Evolutionary conservation across 2,888 invertebrate species (phyloP), one percentile per base, ranked within the genome.

Genomic region (Drosophila anceps): DNA sequence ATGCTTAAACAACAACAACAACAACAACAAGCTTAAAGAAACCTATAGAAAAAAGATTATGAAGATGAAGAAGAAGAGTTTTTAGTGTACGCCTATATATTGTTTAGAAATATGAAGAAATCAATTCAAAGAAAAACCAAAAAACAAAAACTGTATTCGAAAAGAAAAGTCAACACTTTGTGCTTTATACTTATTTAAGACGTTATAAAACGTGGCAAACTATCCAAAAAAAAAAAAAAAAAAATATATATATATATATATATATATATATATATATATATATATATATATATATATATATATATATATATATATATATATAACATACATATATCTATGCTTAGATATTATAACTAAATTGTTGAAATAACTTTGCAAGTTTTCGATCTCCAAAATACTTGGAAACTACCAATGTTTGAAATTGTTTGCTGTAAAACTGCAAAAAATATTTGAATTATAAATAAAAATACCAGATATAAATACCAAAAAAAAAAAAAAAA

Each of bases 1-100:
- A 97, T 94, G 97, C 97, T 94, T 98, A 95, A 74, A 55, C 64
- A 41, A 37, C 53, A 53, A 27, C 54, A 53, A 37, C 37, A 58
- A 44, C 58, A 68, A 27, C 61, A 64, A 73, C 39, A 60, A 67
- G 27, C 59, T 44, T 27, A 59, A 50, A 44, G 58, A 53, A 61
- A 41, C 50, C 41, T 69, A 41, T 31, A 18, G 41, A 24, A 31
- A 18, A 1, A 44, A 20, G 65, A 67, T 12, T 2, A 43, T 60
- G 1, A 35, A 41, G 18, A 33, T n/a, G 4, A 10, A 48, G 37
- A 60, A 44, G 33, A 63, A 33, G 37, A 55, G 18, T 70, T 62
- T 62, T 65, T 50, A 62, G 62, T 62, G 75, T 74, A 58, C 31
- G 33, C 50, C 50, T 66, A 68, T 66, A 68, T 62, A 64, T 68